Evolutionary conservation across 2,797 vertebrate genomes (phyloP).

Genomic region (Phataginus tricuspis): DNA sequence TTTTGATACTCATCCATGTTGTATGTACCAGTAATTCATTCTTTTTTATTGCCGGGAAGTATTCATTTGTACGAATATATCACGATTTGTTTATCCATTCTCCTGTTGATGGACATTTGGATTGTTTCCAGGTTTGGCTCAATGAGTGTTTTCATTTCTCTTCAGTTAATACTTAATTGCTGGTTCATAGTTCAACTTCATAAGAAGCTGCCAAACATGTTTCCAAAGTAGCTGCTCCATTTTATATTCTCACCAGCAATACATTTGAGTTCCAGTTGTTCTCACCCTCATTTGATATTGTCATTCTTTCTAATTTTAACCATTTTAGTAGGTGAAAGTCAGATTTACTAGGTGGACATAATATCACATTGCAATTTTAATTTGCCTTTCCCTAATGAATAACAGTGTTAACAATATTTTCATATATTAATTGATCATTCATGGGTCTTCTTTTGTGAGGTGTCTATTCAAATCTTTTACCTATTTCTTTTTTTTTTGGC

Average conservation of each 20-base stretch:
- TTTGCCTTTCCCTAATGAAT: not conserved
- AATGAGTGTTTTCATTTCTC: not conserved
- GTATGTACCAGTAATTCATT: not conserved
- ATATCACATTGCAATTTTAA: not conserved
- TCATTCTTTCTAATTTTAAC: not conserved
- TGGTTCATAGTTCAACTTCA: conserved; percentile 33
- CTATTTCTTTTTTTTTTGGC: not conserved
- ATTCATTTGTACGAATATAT: not conserved
- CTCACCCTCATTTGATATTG: not conserved
- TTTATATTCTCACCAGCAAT: not conserved
- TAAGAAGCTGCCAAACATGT: conserved; percentile 10
- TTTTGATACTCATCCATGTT: not conserved
- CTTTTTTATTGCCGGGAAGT: not conserved
- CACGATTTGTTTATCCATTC: not conserved
- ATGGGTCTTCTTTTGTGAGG: not conserved
- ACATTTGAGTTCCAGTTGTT: not conserved
- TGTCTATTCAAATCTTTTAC: conserved; percentile 31
- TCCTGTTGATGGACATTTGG: not conserved
- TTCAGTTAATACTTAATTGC: conserved; percentile 42
- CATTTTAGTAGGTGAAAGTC: not conserved
- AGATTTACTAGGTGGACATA: not conserved
- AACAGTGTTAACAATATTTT: not conserved
- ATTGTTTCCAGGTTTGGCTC: conserved; percentile 23
- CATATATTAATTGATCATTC: not conserved
- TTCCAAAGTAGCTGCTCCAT: not conserved